These are phyloP conservation scores for Ptilorrhoa leucosticta DNA, from an alignment of 2,113 vertebrate genomes.

Conservation along the genomic window DNA sequence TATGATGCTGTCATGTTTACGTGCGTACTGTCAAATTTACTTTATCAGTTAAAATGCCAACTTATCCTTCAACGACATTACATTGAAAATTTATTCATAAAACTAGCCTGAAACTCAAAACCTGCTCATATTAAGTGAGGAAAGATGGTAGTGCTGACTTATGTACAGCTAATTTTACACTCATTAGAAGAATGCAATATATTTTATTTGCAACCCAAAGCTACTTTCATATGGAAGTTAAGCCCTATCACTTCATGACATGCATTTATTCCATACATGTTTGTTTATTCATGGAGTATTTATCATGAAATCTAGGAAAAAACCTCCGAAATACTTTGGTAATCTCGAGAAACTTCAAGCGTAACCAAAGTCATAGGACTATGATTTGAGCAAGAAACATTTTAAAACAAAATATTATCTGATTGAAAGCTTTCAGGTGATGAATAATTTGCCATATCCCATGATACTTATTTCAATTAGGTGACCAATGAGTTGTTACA, in stretches of 20 bases:
- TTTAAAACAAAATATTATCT: not conserved
- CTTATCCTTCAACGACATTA: not conserved
- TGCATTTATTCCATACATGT: not conserved
- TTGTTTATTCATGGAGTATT: not conserved
- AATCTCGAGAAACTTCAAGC: not conserved
- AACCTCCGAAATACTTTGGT: not conserved
- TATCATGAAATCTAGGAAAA: not conserved
- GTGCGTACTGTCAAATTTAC: not conserved
- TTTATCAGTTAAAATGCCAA: not conserved
- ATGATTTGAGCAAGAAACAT: not conserved
- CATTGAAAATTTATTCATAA: not conserved
- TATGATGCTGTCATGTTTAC: not conserved
- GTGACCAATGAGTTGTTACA: not conserved
- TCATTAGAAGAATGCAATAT: accelerated
- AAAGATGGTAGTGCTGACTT: not conserved
- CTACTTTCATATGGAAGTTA: not conserved
- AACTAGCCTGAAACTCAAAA: not conserved
- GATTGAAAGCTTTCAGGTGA: not conserved
- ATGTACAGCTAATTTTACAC: not conserved
- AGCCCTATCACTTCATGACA: not conserved
- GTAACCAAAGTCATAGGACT: not conserved
- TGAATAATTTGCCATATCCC: not conserved
- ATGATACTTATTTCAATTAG: not conserved
- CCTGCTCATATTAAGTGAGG: not conserved
- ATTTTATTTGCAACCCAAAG: not conserved